phyloP scores from a whole-genome alignment of 2,888 invertebrate species.

The Coleophora flavipennella region DNA sequence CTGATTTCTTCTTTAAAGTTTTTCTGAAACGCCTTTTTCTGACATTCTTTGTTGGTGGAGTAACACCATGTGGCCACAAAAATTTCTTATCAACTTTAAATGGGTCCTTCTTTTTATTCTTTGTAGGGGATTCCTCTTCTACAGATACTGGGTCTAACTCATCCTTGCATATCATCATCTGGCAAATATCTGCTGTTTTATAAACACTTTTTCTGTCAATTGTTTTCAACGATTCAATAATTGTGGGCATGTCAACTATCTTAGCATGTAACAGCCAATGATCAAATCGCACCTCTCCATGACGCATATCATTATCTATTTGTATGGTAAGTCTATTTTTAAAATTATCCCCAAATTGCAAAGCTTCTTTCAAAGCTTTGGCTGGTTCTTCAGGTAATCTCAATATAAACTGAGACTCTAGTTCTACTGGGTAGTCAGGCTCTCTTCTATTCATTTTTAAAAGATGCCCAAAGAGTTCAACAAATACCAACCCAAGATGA shows the following conservation, averaged over 20 bases:
- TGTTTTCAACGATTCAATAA: constrained; percentile 91
- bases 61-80: constrained; percentile 91
- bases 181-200: constrained; percentile 94
- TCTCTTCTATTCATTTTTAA: constrained; percentile 19
- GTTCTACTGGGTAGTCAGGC: constrained; percentile 65
- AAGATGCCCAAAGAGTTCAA: not conserved
- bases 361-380: constrained; percentile 76
- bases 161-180: constrained; percentile 86
- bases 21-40: constrained; percentile 89
- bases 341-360: constrained; percentile 78
- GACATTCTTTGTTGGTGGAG: constrained; percentile 93
- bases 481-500: not conserved
- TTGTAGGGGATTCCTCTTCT: constrained; percentile 81
- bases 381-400: constrained; percentile 84
- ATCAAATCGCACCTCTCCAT: constrained; percentile 87
- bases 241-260: constrained; percentile 87
- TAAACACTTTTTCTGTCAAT: constrained; percentile 94
- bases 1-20: constrained; percentile 92
- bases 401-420: constrained; percentile 84
- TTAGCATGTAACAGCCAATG: constrained; percentile 86
- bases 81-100: constrained; percentile 85
- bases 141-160: constrained; percentile 81
- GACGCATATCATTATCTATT: constrained; percentile 86
- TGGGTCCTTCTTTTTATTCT: constrained; percentile 84
- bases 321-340: constrained; percentile 86